These are phyloP conservation scores for Alviniconcha strummeri DNA, from an alignment of 2,888 invertebrate species.

Conservation along the genomic window DNA sequence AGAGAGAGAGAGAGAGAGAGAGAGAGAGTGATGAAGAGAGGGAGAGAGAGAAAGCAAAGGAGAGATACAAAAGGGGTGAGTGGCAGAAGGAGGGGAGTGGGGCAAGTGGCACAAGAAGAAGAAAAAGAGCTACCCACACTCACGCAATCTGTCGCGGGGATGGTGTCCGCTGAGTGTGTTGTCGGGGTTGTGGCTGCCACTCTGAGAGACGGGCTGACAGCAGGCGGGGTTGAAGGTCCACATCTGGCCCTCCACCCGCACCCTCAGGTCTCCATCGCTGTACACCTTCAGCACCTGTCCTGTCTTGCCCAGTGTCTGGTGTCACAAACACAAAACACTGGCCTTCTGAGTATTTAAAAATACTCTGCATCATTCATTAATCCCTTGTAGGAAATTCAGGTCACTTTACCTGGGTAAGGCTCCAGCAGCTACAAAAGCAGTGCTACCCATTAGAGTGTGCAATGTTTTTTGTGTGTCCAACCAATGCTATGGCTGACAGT, in stretches of 20 bases:
- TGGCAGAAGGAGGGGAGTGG: too few species aligned
- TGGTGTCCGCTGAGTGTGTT: slow-evolving; percentile 79
- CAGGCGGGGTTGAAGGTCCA: slow-evolving; percentile 91
- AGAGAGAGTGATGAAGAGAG: too few species aligned
- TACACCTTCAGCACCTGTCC: slow-evolving; percentile 89
- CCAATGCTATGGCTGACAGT: too few species aligned
- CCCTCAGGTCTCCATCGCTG: slow-evolving; percentile 87
- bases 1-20: too few species aligned
- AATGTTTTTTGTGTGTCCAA: too few species aligned
- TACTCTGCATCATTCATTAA: not conserved
- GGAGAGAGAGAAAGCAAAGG: too few species aligned
- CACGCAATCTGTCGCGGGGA: slow-evolving; percentile 27
- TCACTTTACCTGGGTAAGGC: too few species aligned
- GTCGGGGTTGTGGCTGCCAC: slow-evolving; percentile 79
- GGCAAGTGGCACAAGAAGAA: too few species aligned
- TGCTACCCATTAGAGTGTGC: too few species aligned
- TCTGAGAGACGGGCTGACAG: slow-evolving; percentile 76
- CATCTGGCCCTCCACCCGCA: slow-evolving; percentile 84
- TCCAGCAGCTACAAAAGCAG: too few species aligned
- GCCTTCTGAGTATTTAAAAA: not conserved
- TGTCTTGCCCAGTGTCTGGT: slow-evolving; percentile 82
- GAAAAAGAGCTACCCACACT: not conserved
- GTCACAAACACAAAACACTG: not conserved
- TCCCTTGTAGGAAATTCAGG: not conserved
- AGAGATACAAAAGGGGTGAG: too few species aligned